phyloP scores from a whole-genome alignment of 2,888 invertebrate species.

The Spisula subtruncata region DNA sequence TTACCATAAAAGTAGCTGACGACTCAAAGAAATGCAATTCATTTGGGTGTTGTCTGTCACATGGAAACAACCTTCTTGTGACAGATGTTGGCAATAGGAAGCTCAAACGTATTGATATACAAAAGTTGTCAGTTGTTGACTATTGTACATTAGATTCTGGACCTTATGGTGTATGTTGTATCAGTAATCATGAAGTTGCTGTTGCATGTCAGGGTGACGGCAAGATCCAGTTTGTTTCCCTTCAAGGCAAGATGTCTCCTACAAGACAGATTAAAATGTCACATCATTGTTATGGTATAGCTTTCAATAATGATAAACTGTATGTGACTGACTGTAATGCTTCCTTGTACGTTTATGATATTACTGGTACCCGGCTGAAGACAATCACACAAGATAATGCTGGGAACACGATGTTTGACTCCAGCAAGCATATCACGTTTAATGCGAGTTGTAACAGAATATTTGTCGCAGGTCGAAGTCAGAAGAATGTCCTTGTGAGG shows the following conservation, averaged over 20 bases:
- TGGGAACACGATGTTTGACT: background rate
- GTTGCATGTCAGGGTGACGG: background rate
- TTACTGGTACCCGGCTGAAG: background rate
- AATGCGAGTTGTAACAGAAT: background rate
- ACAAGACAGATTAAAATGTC: conserved; percentile 19
- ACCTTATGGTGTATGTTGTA: conserved; percentile 7
- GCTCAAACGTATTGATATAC: conserved; percentile 9
- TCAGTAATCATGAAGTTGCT: background rate
- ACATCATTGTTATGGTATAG: background rate
- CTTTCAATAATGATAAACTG: background rate
- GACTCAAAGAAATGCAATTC: background rate
- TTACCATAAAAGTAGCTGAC: background rate
- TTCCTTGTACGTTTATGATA: background rate
- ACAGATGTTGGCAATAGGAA: background rate
- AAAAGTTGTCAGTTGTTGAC: background rate
- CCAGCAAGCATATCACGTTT: background rate
- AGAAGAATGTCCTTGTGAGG: background rate
- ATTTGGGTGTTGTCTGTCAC: background rate
- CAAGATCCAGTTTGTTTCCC: conserved; percentile 16
- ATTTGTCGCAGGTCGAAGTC: background rate
- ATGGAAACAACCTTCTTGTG: background rate
- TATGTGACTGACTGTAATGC: background rate
- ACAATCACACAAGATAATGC: background rate
- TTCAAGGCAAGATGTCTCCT: background rate
- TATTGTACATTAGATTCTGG: background rate